Conservation (phyloP, 2,888 invertebrate species). For the Sylvicola cinctus region DNA sequence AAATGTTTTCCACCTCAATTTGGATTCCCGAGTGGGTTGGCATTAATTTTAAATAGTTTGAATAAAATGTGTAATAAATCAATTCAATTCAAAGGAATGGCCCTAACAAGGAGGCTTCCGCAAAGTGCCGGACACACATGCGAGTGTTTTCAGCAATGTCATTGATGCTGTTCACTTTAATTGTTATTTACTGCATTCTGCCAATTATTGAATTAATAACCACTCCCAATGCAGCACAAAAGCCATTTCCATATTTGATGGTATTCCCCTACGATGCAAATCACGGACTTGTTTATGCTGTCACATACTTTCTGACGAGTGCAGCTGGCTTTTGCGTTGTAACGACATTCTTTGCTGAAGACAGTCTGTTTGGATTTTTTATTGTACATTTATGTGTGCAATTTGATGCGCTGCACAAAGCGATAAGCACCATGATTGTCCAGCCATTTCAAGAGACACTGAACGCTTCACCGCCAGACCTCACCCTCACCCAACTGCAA, state of each 20-base stretch:
- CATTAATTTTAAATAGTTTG: not conserved
- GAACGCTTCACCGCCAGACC: too few relatives aligned
- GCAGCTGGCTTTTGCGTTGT: conserved; percentile 22
- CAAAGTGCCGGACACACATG: conserved; percentile 15
- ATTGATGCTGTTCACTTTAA: conserved; percentile 16
- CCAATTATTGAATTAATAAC: conserved; percentile 17
- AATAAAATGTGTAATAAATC: not conserved
- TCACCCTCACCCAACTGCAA: too few relatives aligned
- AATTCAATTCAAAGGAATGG: not conserved
- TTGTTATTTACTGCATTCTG: conserved; percentile 20
- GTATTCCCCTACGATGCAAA: conserved; percentile 20
- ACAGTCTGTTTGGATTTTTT: conserved; percentile 22
- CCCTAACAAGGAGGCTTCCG: conserved; percentile 11
- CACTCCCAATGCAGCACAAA: conserved; percentile 8
- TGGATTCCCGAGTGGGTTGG: conserved; percentile 21
- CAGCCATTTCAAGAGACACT: too few relatives aligned
- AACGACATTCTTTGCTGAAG: conserved; percentile 22
- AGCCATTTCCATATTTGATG: conserved; percentile 26
- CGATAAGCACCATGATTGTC: conserved; percentile 13
- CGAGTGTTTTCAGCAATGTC: conserved; percentile 18
- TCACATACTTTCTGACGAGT: conserved; percentile 21
- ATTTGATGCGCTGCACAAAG: conserved; percentile 17
- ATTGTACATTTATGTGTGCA: conserved; percentile 21
- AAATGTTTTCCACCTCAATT: conserved; percentile 16
- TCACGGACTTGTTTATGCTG: conserved; percentile 12